Evolutionary conservation across 2,797 vertebrate species (phyloP).

Genomic region (Hoplostethus mediterraneus): DNA sequence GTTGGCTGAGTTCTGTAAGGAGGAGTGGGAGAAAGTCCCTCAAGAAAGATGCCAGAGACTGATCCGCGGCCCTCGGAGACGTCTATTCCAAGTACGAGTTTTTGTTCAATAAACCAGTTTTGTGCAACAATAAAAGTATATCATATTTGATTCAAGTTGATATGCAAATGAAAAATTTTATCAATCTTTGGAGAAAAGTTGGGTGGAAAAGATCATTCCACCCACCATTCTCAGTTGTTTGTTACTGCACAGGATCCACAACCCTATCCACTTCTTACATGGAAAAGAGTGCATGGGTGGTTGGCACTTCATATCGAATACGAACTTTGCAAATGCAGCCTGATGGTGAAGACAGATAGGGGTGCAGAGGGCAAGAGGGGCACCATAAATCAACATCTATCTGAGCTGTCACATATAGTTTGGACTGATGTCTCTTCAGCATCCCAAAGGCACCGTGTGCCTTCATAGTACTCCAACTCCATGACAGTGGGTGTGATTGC

Average conservation of each 20-base stretch:
- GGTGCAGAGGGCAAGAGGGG: slow-evolving; percentile 71
- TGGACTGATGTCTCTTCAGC: slow-evolving; percentile 66
- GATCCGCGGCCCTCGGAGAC: too few species aligned
- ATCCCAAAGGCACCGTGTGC: slow-evolving; percentile 56
- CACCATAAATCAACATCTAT: slow-evolving; percentile 82
- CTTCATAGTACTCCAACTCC: slow-evolving; percentile 58
- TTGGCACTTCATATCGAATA: slow-evolving; percentile 53
- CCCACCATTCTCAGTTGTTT: neutral
- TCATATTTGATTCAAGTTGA: neutral
- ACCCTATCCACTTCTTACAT: slow-evolving; percentile 24
- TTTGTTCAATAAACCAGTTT: too few species aligned
- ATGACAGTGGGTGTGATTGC: slow-evolving; percentile 65
- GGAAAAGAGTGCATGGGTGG: slow-evolving; percentile 55
- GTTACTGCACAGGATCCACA: slow-evolving; percentile 7
- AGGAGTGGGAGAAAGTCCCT: too few species aligned
- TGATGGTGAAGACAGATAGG: slow-evolving; percentile 73
- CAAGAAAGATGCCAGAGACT: too few species aligned
- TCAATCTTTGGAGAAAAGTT: neutral
- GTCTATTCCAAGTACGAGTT: too few species aligned
- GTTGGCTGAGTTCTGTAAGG: too few species aligned
- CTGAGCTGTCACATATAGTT: slow-evolving; percentile 77
- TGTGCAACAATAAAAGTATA: too few species aligned
- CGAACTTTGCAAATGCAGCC: slow-evolving; percentile 73
- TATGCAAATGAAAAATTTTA: neutral
- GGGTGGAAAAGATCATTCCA: neutral